Percentiles rank a stretch among this genome's conserved stretches.
Conservation (phyloP, 2,888 invertebrate species). For the Helicoverpa assulta region DNA sequence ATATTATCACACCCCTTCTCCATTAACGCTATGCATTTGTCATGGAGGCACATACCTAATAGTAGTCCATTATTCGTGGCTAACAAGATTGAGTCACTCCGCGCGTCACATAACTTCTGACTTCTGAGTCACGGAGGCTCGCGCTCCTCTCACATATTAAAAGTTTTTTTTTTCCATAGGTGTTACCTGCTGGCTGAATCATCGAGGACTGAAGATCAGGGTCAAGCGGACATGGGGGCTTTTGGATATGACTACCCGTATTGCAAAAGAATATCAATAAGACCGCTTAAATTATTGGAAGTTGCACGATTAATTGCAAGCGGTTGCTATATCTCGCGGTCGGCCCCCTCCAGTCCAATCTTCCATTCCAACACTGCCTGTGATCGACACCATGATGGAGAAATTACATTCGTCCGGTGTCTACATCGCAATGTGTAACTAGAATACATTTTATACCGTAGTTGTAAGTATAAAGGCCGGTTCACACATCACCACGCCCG, state of each 20-base stretch:
- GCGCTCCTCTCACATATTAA: conserved; percentile 73
- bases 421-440: conserved; percentile 79
- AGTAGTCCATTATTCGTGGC: conserved; percentile 69
- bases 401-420: conserved; percentile 86
- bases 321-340: conserved; percentile 24
- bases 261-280: conserved; percentile 20
- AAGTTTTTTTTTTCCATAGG: conserved; percentile 81
- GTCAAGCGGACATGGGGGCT: conserved; percentile 63
- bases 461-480: conserved; percentile 60
- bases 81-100: conserved; percentile 79
- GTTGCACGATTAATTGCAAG: conserved; percentile 31
- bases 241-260: conserved; percentile 39
- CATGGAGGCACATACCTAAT: conserved; percentile 60
- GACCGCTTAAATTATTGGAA: conserved; percentile 31
- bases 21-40: conserved; percentile 55
- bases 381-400: conserved; percentile 82
- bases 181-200: conserved; percentile 80
- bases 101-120: conserved; percentile 67
- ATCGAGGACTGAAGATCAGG: conserved; percentile 68
- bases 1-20: conserved; percentile 27
- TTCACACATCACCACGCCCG: conserved; percentile 50
- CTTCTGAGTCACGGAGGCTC: conserved; percentile 73
- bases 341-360: conserved; percentile 65
- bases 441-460: conserved; percentile 64
- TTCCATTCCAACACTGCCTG: conserved; percentile 86